Evolutionary conservation across 2,797 vertebrate genomes (phyloP), one percentile per base, ranked within the genome.

Genomic region (Cynopterus sphinx): DNA sequence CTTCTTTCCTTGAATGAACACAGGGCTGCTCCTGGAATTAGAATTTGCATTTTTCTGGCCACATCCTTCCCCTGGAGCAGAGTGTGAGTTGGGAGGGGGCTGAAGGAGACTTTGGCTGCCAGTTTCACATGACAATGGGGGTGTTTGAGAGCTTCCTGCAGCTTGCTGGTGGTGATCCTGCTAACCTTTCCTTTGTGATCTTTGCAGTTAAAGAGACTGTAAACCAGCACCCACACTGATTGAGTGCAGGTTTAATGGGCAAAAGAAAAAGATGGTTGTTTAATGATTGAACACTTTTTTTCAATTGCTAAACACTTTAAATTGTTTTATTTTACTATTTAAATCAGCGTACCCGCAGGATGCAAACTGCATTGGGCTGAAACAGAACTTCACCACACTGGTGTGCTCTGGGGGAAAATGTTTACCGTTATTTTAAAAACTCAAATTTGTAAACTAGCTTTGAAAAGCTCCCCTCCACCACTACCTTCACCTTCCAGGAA

Each of bases 281-380:
- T 98, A 97, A 97, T 89, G 97, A 96, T 96, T 97, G 97, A 98
- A 98, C 84, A 94, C 94, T 96, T 98, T 97, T 43, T 55, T 53
- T 36, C 12, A 61, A 97, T 91, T 97, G 97, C 87, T 65, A 98
- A 98, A 97, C 95, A 98, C 82, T 90, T 90, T 74, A 73, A 78
- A 94, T 85, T 94, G 79, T 89, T 97, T 81, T 97, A 97, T 97
- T 98, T 98, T 96, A 95, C 97, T 68, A 95, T 87, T 94, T 97
- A 97, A 97, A 97, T 97, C 96, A 93, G 86, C 84, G 87, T 93
- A 96, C 87, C 95, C 10, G 88, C n/a, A 93, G 89, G 97, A 97
- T 39, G 57, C 95, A 98, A 97, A 97, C 31, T 63, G 46, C 31
- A 1, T 28, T 88, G 3, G 70, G 19, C n/a, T 65, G 33, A 28